A percentile compares a stretch with the other conserved stretches of the same genome.
Conservation (phyloP, 2,113 vertebrate species). For the Callionymus lyra region DNA sequence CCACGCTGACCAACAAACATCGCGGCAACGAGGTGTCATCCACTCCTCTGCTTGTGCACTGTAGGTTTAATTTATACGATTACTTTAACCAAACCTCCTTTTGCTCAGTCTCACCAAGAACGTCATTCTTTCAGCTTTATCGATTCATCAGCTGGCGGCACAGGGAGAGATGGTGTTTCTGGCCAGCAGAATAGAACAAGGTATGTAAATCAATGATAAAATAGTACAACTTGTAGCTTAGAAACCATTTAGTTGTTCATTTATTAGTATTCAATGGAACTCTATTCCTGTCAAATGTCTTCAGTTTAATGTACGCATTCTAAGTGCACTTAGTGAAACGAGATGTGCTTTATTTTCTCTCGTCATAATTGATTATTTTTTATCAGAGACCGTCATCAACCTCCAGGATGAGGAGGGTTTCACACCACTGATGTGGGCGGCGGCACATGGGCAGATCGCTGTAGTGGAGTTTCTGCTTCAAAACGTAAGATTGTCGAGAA, state of each 20-base stretch:
- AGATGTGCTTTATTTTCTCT: too few relatives aligned
- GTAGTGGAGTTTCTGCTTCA: slow-evolving; percentile 97
- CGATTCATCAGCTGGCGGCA: slow-evolving; percentile 93
- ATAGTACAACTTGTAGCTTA: too few relatives aligned
- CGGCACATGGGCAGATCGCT: slow-evolving; percentile 96
- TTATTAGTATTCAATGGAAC: too few relatives aligned
- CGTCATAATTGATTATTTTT: background rate
- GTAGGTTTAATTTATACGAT: slow-evolving; percentile 61
- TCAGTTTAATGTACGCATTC: too few relatives aligned
- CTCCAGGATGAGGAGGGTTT: slow-evolving; percentile 97
- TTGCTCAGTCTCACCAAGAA: background rate
- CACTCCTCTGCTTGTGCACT: slow-evolving; percentile 89
- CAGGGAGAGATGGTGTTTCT: slow-evolving; percentile 96
- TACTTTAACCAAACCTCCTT: too few relatives aligned
- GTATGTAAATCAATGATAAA: too few relatives aligned
- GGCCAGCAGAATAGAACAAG: slow-evolving; percentile 94
- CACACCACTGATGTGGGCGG: slow-evolving; percentile 97
- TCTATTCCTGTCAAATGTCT: too few relatives aligned
- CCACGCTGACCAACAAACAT: slow-evolving; percentile 96
- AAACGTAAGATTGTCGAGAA: slow-evolving; percentile 73
- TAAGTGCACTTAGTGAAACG: too few relatives aligned
- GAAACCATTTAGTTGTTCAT: too few relatives aligned
- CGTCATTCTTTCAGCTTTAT: slow-evolving; percentile 71
- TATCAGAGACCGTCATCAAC: slow-evolving; percentile 89
- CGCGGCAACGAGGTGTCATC: slow-evolving; percentile 95